A percentile compares a stretch with the other conserved stretches of the same genome.
These are phyloP conservation scores for Troides helena DNA, from an alignment of 2,888 invertebrate genomes.

Conservation along the genomic window DNA sequence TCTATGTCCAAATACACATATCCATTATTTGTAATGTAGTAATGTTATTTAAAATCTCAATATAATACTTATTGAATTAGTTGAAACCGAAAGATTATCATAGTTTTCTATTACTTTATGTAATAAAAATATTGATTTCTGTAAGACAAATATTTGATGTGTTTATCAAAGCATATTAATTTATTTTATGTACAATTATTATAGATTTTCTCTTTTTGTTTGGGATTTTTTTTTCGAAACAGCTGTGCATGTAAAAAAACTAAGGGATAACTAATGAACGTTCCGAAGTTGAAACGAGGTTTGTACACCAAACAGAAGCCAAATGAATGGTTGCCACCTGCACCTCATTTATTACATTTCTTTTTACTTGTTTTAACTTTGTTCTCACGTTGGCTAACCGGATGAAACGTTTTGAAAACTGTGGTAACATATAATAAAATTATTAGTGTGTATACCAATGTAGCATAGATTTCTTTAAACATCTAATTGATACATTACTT, in stretches of 20 bases:
- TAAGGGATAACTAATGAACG: conserved; percentile 5
- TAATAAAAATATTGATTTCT: neutral
- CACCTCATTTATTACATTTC: conserved; percentile 18
- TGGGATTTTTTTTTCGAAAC: neutral
- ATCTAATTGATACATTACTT: too few relatives aligned
- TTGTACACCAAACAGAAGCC: conserved; percentile 8
- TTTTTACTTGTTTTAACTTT: conserved; percentile 13
- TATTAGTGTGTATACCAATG: neutral
- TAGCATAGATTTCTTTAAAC: too few relatives aligned
- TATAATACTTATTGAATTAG: too few relatives aligned
- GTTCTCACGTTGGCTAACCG: conserved; percentile 2
- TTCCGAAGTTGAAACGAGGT: conserved; percentile 12
- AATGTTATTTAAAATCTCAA: too few relatives aligned
- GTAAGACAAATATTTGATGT: neutral
- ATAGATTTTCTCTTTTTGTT: neutral
- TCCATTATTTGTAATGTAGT: too few relatives aligned
- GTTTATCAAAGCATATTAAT: neutral
- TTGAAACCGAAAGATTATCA: too few relatives aligned
- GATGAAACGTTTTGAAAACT: conserved; percentile 6
- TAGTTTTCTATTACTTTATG: too few relatives aligned
- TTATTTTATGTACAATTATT: neutral
- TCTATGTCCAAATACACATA: too few relatives aligned
- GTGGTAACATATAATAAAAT: neutral
- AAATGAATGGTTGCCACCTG: conserved; percentile 12
- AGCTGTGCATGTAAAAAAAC: neutral